Evolutionary conservation across 2,888 invertebrate species (phyloP), one percentile per base, ranked within the genome.

Genomic region (Heliconius cydno): DNA sequence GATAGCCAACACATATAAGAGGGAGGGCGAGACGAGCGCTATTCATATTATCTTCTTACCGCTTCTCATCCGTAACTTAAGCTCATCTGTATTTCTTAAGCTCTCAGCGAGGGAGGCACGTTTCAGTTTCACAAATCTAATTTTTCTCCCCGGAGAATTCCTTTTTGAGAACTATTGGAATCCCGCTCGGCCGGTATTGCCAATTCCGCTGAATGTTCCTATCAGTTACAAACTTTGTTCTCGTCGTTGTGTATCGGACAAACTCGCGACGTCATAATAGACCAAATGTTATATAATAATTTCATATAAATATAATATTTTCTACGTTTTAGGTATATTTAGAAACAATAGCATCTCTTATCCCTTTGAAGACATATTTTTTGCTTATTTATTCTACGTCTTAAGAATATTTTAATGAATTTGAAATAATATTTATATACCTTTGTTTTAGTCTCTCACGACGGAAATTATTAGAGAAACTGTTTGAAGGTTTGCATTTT

Each of bases 91-190:
- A 77, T 85, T 84, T 84, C 84, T 81, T 82, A 80, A 80, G 82
- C 83, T 84, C 82, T 80, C 78, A 76, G 79, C 79, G 79, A 84
- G 81, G 82, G 84, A 86, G 84, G 89, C 93, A 92, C 93, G 92
- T 92, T 88, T 90, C 88, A 90, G 90, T 92, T 91, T 90, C 91
- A 87, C 91, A 94, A 94, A 94, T 94, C 92, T 92, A 93, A 93
- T 94, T 94, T 92, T 90, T 91, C 89, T 87, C 88, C 86, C 86
- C 84, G 85, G 87, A 88, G 89, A 89, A 92, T 92, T 91, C 90
- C 92, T 90, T 93, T 92, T 91, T 90, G 89, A 92, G 89, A 91
- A 90, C 92, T 91, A 91, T 91, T 88, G 89, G 85, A 86, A 86
- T 84, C 80, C 85, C 87, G 86, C 85, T 88, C 87, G 84, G 86